Evolutionary conservation across 2,888 invertebrate species (phyloP), one percentile per base, ranked within the genome.

Genomic region (Ochropleura plecta): DNA sequence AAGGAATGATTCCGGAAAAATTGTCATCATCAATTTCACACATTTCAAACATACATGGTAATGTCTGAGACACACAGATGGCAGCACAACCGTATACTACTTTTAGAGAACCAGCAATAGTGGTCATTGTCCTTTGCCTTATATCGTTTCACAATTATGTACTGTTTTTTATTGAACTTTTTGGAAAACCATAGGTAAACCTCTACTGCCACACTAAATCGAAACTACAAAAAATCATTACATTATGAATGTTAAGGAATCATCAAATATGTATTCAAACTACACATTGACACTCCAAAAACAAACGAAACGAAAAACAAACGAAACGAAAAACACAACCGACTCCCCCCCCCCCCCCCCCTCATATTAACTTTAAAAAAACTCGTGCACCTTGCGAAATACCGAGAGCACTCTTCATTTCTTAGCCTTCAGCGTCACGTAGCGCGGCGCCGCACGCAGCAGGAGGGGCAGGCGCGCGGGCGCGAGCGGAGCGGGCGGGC

Each of bases 351-450:
- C 71, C 78, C 72, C 67, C 76, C 70, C 59, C 70, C 65, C 71
- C 40, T 57, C 72, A 67, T 65, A 74, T 59, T 4, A 48, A 78
- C 0, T 79, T 81, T 81, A 83, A 78, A 81, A 95, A 87, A 92
- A 92, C 90, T 95, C 95, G 88, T 95, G 95, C 95, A 95, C 95
- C 91, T 94, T 95, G 92, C 94, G 96, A 95, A 95, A 95, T 94
- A 95, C 95, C 95, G 95, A 94, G 87, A 95, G 92, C 92, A 93
- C 91, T 91, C 90, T 93, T 95, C 94, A 95, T 93, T 95, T 94
- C 88, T 94, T 94, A 79, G 93, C 92, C 79, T 94, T 94, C 30
- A 94, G 90, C 64, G 95, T 94, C 42, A 95, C 95, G 88, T 95
- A 95, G 94, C 80, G 94, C 94, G 7, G 87, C 86, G 20, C n/a